Evolutionary conservation across 2,113 vertebrate genomes (phyloP).

Genomic region (Oryzias javanicus): DNA sequence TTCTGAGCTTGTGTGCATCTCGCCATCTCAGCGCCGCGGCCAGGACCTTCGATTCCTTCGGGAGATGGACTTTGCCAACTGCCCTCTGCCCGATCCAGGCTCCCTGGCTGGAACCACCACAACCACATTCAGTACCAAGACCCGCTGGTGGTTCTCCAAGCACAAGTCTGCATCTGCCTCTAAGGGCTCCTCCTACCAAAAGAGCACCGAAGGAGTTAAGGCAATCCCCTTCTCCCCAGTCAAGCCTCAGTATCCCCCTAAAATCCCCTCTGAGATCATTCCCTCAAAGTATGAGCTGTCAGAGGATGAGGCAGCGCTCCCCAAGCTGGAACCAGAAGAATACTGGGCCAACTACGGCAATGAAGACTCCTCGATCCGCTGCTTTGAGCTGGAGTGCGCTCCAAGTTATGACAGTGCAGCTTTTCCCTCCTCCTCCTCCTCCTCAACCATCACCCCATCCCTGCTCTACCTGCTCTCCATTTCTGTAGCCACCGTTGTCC

Average conservation of each 20-base stretch:
- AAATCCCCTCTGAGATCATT: conserved; percentile 38
- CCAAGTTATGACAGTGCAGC: conserved; percentile 61
- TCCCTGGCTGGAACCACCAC: conserved; percentile 78
- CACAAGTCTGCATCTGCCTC: conserved; percentile 84
- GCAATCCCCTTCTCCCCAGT: conserved; percentile 67
- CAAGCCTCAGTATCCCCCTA: conserved; percentile 63
- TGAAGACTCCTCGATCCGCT: conserved; percentile 80
- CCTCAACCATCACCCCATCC: conserved; percentile 30
- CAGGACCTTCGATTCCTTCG: conserved; percentile 87
- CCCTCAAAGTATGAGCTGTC: conserved; percentile 75
- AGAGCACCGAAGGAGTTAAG: conserved; percentile 75
- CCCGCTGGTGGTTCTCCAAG: conserved; percentile 84
- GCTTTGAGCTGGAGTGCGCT: conserved; percentile 76
- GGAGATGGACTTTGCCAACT: conserved; percentile 84
- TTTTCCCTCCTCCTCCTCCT: conserved; percentile 60
- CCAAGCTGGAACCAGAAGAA: conserved; percentile 82
- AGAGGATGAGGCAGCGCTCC: conserved; percentile 73
- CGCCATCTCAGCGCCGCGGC: conserved; percentile 82
- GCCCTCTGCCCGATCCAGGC: conserved; percentile 81
- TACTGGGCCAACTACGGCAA: conserved; percentile 84
- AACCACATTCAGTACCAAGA: conserved; percentile 82
- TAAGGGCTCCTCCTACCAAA: conserved; percentile 73
- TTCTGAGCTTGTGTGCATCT: conserved; percentile 85
- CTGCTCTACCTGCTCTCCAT: conserved; percentile 55
- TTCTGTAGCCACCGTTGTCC: conserved; percentile 46